These are phyloP conservation scores for Apotomis turbidana DNA, from an alignment of 2,888 invertebrate species.

Conservation along the genomic window DNA sequence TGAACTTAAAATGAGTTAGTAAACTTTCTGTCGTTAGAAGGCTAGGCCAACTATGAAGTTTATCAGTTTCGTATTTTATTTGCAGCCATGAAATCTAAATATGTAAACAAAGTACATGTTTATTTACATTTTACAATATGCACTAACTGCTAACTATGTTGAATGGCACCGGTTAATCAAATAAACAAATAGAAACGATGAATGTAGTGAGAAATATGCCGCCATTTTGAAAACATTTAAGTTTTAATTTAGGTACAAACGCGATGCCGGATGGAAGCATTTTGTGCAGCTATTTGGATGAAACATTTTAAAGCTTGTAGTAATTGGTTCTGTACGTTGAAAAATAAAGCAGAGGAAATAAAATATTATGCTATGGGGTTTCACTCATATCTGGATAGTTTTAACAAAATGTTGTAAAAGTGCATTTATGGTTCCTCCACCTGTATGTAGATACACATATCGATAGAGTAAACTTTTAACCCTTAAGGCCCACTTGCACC, in stretches of 20 bases:
- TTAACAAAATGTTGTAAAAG: background rate
- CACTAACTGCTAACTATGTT: background rate
- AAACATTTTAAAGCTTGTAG: background rate
- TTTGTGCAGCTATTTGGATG: background rate
- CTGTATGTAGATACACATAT: no score
- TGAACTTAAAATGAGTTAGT: no score
- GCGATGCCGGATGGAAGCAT: background rate
- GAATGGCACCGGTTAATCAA: background rate
- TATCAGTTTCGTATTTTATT: no score
- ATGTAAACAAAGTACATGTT: no score
- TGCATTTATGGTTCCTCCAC: no score
- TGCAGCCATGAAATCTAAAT: no score
- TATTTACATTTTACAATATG: background rate
- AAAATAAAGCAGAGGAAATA: background rate
- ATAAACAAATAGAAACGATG: background rate
- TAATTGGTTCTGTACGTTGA: background rate
- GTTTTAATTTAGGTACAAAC: background rate
- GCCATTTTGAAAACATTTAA: constrained; percentile 4
- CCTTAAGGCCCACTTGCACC: no score
- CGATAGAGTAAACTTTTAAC: no score
- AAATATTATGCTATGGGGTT: background rate
- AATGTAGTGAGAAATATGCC: background rate
- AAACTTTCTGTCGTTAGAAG: no score
- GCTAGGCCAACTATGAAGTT: no score
- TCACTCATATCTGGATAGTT: background rate